Percentiles rank a stretch among this genome's conserved stretches.
Evolutionary conservation across 2,113 vertebrate genomes (phyloP).

Genomic region (Pseudonaja textilis): DNA sequence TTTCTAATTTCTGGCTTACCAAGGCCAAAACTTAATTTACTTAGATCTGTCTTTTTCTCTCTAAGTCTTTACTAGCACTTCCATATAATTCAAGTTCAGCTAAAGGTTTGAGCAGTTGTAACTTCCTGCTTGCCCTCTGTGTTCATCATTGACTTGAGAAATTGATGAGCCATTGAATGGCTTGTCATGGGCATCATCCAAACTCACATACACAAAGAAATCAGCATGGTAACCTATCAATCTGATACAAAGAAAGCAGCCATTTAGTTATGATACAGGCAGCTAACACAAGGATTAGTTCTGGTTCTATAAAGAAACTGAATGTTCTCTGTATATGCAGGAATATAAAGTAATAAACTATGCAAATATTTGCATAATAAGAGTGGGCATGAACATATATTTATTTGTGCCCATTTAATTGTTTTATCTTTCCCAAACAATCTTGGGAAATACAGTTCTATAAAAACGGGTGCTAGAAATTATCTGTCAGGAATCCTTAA

Average conservation of each 20-base stretch:
- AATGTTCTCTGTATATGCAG: not conserved
- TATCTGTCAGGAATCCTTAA: not conserved
- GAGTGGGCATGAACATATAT: not conserved
- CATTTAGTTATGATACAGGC: not conserved
- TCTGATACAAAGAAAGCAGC: not conserved
- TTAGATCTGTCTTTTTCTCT: slow-evolving; percentile 31
- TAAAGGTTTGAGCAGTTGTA: slow-evolving; percentile 20
- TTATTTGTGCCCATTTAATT: not conserved
- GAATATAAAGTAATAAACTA: not conserved
- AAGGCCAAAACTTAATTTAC: not conserved
- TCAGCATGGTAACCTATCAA: not conserved
- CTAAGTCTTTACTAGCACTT: slow-evolving; percentile 18
- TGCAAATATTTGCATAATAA: not conserved
- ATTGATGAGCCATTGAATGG: not conserved
- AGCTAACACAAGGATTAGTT: not conserved
- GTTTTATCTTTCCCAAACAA: not conserved
- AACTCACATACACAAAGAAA: slow-evolving; percentile 35
- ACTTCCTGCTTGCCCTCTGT: slow-evolving; percentile 20
- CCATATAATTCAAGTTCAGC: slow-evolving; percentile 14
- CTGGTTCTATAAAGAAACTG: not conserved
- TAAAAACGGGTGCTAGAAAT: not conserved
- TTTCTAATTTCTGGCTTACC: not conserved
- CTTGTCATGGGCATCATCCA: slow-evolving; percentile 23
- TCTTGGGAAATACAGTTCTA: not conserved
- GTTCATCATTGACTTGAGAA: slow-evolving; percentile 11